phyloP scores from a whole-genome alignment of 2,797 vertebrate species.

The Pantherophis alleghaniensis region DNA sequence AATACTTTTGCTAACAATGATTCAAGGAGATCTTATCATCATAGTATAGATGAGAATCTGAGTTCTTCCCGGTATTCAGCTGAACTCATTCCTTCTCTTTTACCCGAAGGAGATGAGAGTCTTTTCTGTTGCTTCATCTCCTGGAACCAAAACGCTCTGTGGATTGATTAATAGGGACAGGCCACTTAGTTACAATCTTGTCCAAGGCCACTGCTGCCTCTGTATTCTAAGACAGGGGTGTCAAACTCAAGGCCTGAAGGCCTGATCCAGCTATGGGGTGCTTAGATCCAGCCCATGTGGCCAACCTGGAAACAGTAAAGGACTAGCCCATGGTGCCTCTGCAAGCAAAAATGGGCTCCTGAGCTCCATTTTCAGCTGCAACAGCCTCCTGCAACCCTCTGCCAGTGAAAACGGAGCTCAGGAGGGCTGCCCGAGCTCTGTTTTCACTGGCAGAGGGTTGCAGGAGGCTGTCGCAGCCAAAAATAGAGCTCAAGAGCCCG shows the following conservation, averaged over 20 bases:
- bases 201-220: not conserved
- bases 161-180: not conserved
- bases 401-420: too few species aligned
- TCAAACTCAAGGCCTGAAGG: too few species aligned
- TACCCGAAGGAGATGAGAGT: not conserved
- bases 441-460: too few species aligned
- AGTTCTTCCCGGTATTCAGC: not conserved
- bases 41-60: not conserved
- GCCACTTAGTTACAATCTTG: not conserved
- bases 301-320: too few species aligned
- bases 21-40: not conserved
- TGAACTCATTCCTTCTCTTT: not conserved
- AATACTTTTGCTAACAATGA: not conserved
- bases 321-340: too few species aligned
- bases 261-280: too few species aligned
- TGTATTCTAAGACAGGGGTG: not conserved
- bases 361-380: too few species aligned
- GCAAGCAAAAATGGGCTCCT: too few species aligned
- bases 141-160: not conserved
- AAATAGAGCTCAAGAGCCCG: too few species aligned
- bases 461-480: too few species aligned
- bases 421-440: rapidly evolving
- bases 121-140: not conserved
- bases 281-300: too few species aligned
- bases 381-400: too few species aligned